Conservation (phyloP, 1,140 invertebrate genomes). For the Cotesia chilonis region DNA sequence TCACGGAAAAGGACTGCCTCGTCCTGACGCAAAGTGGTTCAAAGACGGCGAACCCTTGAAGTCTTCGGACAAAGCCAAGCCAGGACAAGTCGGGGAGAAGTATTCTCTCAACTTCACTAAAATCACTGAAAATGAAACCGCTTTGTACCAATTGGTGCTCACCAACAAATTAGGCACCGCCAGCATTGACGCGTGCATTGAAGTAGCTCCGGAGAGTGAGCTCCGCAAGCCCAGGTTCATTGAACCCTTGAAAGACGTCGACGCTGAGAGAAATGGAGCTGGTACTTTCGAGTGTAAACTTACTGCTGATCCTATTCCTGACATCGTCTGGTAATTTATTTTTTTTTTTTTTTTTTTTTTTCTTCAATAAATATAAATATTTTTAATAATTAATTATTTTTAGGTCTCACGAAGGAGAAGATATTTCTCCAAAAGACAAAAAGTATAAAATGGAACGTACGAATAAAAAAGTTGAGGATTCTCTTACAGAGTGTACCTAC, state of each 20-base stretch:
- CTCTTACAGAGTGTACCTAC: slow-evolving; percentile 78
- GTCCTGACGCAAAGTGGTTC: slow-evolving; percentile 81
- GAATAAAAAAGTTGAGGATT: slow-evolving; percentile 75
- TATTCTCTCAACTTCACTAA: slow-evolving; percentile 77
- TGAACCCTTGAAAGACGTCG: slow-evolving; percentile 73
- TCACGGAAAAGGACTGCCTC: slow-evolving; percentile 75
- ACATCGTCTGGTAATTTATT: slow-evolving; percentile 67
- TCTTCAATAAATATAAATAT: background rate
- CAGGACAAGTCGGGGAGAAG: slow-evolving; percentile 75
- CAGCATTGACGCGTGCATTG: slow-evolving; percentile 74
- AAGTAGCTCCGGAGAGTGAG: slow-evolving; percentile 76
- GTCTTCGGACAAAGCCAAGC: slow-evolving; percentile 70
- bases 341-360: slow-evolving; percentile 5
- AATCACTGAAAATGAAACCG: slow-evolving; percentile 76
- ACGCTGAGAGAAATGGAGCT: slow-evolving; percentile 74
- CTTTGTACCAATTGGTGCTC: slow-evolving; percentile 79
- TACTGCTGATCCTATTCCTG: slow-evolving; percentile 80
- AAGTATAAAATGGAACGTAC: slow-evolving; percentile 66
- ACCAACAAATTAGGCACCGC: slow-evolving; percentile 80
- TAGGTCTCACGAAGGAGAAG: slow-evolving; percentile 65
- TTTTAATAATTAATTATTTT: slow-evolving; percentile 23
- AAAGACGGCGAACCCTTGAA: slow-evolving; percentile 76
- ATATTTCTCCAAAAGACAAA: slow-evolving; percentile 60
- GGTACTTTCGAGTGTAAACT: slow-evolving; percentile 80
- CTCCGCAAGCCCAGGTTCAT: slow-evolving; percentile 80